These are phyloP conservation scores for Drosophila simulans DNA, from an alignment of 1,140 invertebrate genomes.

Conservation along the genomic window DNA sequence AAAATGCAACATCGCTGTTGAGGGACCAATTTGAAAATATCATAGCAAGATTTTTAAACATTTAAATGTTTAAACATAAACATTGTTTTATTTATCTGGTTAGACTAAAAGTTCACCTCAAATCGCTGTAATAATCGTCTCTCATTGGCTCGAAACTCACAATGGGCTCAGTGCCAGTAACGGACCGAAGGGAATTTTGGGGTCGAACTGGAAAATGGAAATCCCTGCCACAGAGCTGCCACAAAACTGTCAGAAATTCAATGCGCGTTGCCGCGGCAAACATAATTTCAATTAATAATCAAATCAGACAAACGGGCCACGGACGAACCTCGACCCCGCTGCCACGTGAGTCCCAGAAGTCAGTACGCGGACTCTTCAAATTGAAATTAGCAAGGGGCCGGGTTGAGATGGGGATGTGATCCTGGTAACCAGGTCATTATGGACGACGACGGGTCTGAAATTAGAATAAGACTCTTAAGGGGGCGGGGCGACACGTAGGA, in stretches of 20 bases:
- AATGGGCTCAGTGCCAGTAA: constrained; percentile 46
- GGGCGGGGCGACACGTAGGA: constrained; percentile 25
- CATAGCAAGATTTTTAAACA: not conserved
- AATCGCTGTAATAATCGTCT: constrained; percentile 6
- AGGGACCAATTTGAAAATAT: not conserved
- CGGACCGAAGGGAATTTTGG: constrained; percentile 22
- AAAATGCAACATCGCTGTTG: not conserved
- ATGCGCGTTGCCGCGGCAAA: constrained; percentile 61
- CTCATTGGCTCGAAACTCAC: constrained; percentile 16
- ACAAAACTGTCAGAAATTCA: constrained; percentile 77
- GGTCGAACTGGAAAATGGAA: constrained; percentile 12
- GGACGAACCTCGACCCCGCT: constrained; percentile 21
- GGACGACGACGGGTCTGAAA: constrained; percentile 52
- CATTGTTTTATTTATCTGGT: too few relatives aligned
- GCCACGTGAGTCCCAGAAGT: constrained; percentile 58
- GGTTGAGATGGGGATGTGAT: not conserved
- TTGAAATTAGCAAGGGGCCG: constrained; percentile 71
- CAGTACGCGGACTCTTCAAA: constrained; percentile 52
- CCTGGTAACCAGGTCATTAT: constrained; percentile 76
- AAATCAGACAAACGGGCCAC: constrained; percentile 63
- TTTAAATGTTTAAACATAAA: too few relatives aligned
- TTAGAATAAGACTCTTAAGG: constrained; percentile 60
- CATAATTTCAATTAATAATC: constrained; percentile 82
- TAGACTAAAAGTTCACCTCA: not conserved
- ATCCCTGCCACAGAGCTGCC: constrained; percentile 50